Conservation (phyloP, 2,113 vertebrate genomes). For the Myotis brandtii region DNA sequence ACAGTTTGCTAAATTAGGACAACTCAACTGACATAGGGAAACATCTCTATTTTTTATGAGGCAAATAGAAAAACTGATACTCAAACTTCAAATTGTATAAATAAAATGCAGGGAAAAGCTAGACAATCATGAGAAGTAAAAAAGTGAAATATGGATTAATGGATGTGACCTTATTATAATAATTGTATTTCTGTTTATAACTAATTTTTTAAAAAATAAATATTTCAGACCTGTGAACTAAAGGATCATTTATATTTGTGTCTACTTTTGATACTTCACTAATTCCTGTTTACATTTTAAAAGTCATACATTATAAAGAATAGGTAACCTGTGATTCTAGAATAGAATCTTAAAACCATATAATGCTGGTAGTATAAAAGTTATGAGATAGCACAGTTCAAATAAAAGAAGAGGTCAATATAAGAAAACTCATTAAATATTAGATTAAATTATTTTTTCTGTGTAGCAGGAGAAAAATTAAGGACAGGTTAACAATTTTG, state of each 20-base stretch:
- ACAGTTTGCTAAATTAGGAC: not conserved
- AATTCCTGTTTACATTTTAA: not conserved
- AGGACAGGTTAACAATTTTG: not conserved
- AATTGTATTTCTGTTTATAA: not conserved
- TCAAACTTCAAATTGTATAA: not conserved
- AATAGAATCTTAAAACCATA: not conserved
- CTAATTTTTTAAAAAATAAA: not conserved
- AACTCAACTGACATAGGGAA: not conserved
- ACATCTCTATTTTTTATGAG: not conserved
- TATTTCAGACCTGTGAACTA: not conserved
- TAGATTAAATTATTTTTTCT: slow-evolving; percentile 1
- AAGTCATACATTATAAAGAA: not conserved
- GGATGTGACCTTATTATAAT: not conserved
- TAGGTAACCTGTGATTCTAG: not conserved
- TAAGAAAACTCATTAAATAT: not conserved
- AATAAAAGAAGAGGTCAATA: not conserved
- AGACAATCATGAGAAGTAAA: not conserved
- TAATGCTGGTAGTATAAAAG: not conserved
- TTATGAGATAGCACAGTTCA: not conserved
- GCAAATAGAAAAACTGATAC: not conserved
- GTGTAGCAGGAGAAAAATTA: slow-evolving; percentile 33
- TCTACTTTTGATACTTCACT: not conserved
- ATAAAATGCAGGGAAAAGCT: not conserved
- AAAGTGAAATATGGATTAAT: not conserved
- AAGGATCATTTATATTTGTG: not conserved